Conservation (phyloP, 2,888 invertebrate species). For the Oligia fasciuncula region DNA sequence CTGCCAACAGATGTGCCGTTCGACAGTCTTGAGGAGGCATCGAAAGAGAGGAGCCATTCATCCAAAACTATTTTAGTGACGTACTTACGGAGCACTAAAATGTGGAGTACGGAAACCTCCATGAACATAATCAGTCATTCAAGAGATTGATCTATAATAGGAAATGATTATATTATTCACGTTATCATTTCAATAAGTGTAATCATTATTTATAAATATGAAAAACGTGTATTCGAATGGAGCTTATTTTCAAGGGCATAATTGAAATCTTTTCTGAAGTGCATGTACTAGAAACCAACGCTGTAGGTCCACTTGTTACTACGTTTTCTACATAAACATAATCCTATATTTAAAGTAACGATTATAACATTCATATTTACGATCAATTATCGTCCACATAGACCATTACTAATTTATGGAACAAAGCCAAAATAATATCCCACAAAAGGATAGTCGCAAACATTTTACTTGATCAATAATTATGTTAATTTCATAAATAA, state of each 20-base stretch:
- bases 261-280: constrained; percentile 23
- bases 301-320: constrained; percentile 50
- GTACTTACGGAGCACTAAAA: constrained; percentile 56
- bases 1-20: constrained; percentile 78
- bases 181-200: constrained; percentile 26
- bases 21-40: constrained; percentile 71
- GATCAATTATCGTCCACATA: constrained; percentile 67
- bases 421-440: constrained; percentile 64
- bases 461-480: constrained; percentile 10
- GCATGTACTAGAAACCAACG: constrained; percentile 41
- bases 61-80: constrained; percentile 64
- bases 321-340: constrained; percentile 57
- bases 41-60: constrained; percentile 71
- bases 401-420: constrained; percentile 66
- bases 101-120: constrained; percentile 61
- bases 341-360: constrained; percentile 46
- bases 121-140: constrained; percentile 60
- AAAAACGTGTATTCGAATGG: constrained; percentile 14
- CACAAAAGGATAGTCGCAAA: constrained; percentile 55
- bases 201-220: background rate
- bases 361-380: constrained; percentile 67
- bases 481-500: background rate
- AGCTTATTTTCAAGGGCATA: constrained; percentile 22
- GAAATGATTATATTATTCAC: constrained; percentile 26
- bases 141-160: constrained; percentile 38